phyloP scores from a whole-genome alignment of 2,888 invertebrate species.

The Litoditis marina region DNA sequence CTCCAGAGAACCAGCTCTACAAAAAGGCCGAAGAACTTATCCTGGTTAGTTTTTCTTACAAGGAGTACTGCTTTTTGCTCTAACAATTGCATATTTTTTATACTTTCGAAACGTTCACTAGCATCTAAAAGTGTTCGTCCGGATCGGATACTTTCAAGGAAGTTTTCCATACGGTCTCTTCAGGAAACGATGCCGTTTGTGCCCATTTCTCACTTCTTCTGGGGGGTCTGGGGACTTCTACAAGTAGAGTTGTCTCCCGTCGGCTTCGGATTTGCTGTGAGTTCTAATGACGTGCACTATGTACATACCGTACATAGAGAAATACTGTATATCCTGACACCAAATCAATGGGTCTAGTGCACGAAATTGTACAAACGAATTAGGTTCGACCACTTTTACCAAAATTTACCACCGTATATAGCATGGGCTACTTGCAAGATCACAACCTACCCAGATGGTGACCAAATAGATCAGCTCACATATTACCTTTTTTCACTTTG shows the following conservation, averaged over 20 bases:
- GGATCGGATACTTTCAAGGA: not conserved
- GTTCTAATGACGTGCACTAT: no score
- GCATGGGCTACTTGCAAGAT: no score
- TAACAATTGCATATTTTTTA: not conserved
- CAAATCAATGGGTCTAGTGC: no score
- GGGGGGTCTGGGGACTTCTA: conserved; percentile 78
- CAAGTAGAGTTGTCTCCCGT: conserved; percentile 61
- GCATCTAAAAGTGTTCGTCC: not conserved
- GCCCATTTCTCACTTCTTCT: conserved; percentile 84
- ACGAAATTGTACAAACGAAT: no score
- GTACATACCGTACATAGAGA: no score
- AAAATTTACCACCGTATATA: no score
- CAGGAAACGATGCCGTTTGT: conserved; percentile 80
- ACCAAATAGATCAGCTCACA: no score
- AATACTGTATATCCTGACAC: not conserved
- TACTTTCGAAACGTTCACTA: no score
- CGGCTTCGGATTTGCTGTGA: conserved; percentile 56
- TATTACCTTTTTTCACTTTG: no score
- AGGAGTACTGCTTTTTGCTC: no score
- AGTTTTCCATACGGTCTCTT: not conserved
- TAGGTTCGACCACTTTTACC: no score
- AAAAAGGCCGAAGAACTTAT: conserved; percentile 34
- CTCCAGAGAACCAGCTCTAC: conserved; percentile 31
- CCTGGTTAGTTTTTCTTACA: conserved; percentile 5
- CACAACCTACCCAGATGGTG: no score